phyloP scores from a whole-genome alignment of 1,140 invertebrate genomes.

The Calephelis nemesis region DNA sequence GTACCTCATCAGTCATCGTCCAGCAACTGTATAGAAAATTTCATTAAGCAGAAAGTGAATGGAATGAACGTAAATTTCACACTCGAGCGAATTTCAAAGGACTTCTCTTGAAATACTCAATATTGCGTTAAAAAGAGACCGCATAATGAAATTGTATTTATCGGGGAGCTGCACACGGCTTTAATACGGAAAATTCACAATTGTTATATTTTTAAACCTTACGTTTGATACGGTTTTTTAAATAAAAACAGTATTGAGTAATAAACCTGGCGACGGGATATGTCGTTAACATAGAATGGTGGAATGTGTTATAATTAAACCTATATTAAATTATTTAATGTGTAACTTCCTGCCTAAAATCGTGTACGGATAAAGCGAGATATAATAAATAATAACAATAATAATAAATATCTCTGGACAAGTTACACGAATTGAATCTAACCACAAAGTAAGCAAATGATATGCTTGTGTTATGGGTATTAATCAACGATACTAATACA shows the following conservation, averaged over 20 bases:
- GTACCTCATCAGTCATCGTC: constrained; percentile 25
- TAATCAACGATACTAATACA: too few species aligned
- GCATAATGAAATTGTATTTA: constrained; percentile 61
- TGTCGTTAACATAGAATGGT: too few species aligned
- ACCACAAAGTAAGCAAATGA: too few species aligned
- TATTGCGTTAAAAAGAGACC: constrained; percentile 59
- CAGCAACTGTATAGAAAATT: constrained; percentile 55
- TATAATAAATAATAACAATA: too few species aligned
- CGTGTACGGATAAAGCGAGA: too few species aligned
- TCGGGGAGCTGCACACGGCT: constrained; percentile 23
- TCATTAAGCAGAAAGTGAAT: constrained; percentile 64
- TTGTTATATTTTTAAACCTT: constrained; percentile 24
- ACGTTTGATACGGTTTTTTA: constrained; percentile 12
- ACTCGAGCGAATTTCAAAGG: constrained; percentile 64
- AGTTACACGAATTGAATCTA: too few species aligned
- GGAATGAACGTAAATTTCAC: constrained; percentile 63
- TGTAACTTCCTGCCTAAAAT: too few species aligned
- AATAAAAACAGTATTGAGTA: neutral
- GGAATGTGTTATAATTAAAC: too few species aligned
- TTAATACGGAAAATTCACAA: constrained; percentile 22
- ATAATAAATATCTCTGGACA: too few species aligned
- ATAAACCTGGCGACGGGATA: too few species aligned
- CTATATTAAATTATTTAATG: too few species aligned
- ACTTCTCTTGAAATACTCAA: constrained; percentile 54
- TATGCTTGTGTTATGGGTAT: too few species aligned